Evolutionary conservation across 2,888 invertebrate species (phyloP), one percentile per base, ranked within the genome.

Genomic region (Tenthredo livida): DNA sequence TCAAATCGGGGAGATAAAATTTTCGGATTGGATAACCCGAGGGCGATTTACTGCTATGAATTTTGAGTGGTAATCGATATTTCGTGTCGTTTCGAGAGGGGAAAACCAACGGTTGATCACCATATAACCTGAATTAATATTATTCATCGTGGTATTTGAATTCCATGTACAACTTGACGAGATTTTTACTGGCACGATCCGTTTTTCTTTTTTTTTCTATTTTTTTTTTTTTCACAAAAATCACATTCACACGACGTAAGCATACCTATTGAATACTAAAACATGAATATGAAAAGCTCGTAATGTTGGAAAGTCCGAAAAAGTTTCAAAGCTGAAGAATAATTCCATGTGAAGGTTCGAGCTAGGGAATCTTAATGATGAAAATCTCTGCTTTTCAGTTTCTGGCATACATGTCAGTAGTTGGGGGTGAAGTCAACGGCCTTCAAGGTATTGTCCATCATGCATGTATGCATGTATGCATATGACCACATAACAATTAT

Each of bases 41-140:
- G 67, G 67, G 67, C 33, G 33, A 67, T 67, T 67, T 33, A 67
- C 33, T 33, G 67, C 33, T 33, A 67, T 67, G 67, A 67, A 33
- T 67, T 67, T 67, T 33, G 17, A 33, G 33, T 67, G 33, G 17
- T 67, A 67, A 67, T 67, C 67, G 33, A 67, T 67, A 67, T 67
- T 33, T 67, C 33, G 10, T 67, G 33, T 67, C 33, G 67, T 25
- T 65, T 9, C 0, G 15, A 67, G 67, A 29, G 29, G 10, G 67
- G 4, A 1, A 47, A 47, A 15, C 47, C 47, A 47, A 47, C 21
- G 65, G 65, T 65, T 67, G 67, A 33, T 33, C 33, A 17, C 25
- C 21, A 67, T 33, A 67, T 33, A 67, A 33, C 33, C 6, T 33
- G 29, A 67, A 29, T 29, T 67, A 67, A 29, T 33, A 67, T 67